These are phyloP conservation scores for Rhopalosiphum padi DNA, from an alignment of 1,140 invertebrate genomes.

Conservation along the genomic window DNA sequence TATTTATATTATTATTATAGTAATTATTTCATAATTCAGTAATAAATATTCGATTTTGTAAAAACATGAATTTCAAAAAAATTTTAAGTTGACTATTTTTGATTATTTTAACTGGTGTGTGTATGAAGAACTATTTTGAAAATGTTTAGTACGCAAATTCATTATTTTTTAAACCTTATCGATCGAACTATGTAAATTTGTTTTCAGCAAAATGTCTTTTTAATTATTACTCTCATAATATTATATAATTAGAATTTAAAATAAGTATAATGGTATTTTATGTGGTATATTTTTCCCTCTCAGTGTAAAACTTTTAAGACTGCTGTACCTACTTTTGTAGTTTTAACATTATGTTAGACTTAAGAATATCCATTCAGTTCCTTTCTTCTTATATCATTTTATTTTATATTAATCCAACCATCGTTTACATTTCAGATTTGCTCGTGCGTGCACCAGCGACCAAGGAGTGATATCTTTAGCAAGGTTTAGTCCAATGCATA, in stretches of 20 bases:
- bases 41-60: too few species aligned
- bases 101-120: too few species aligned
- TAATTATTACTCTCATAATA: too few species aligned
- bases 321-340: not conserved
- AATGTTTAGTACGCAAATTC: too few species aligned
- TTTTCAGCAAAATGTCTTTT: too few species aligned
- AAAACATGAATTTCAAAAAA: too few species aligned
- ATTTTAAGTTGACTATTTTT: too few species aligned
- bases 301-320: not conserved
- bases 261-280: not conserved
- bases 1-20: too few species aligned
- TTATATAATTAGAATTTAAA: not conserved
- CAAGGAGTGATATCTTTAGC: conserved; percentile 52
- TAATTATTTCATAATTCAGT: too few species aligned
- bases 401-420: not conserved
- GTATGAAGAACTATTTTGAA: too few species aligned
- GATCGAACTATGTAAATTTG: too few species aligned
- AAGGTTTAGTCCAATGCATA: conserved; percentile 49
- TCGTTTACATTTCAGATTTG: conserved; percentile 45
- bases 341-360: not conserved
- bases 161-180: too few species aligned
- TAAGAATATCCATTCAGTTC: not conserved
- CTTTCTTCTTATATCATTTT: not conserved
- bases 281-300: not conserved
- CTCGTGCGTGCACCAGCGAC: conserved; percentile 43